Evolutionary conservation across 2,797 vertebrate genomes (phyloP), one percentile per base, ranked within the genome.

Genomic region (Lithobates pipiens): DNA sequence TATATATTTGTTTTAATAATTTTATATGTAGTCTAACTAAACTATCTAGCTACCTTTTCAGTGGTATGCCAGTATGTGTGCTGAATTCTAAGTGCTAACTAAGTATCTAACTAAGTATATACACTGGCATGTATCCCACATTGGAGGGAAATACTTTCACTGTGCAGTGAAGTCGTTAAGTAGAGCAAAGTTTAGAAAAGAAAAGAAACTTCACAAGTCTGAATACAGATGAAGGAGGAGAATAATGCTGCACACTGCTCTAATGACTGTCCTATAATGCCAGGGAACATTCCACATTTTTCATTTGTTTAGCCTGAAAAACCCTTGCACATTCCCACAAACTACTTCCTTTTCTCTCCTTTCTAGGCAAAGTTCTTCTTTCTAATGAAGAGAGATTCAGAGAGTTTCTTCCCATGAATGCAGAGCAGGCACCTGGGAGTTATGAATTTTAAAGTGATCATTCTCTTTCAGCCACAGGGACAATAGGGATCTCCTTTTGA

Each of bases 401-500:
- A 95, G 93, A 94, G 90, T 91, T 95, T 94, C 76, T 93, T 93
- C 94, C 92, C 94, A 95, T 95, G 94, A 95, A 95, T 95, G 94
- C 92, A 93, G 91, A 93, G 93, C 91, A 87, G 91, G 93, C 94
- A 95, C 94, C 93, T 94, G 94, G 90, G 92, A 90, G 93, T 95
- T 96, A 95, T 95, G 93, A 95, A 95, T 94, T 95, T 95, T 95
- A 95, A 95, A 95, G 95, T 95, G 94, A 95, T 94, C 94, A 94
- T 95, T 95, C 95, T 95, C 93, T 95, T 95, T 95, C 94, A 95
- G 94, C 88, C 88, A 76, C 0, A 85, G 1, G 91, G 93, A 95
- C 94, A 95, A 95, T 95, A 92, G 92, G 90, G 93, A 93, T 94
- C 95, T 96, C 95, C 95, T 95, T 95, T 96, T 96, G 95, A 96